These are phyloP conservation scores for Riptortus pedestris DNA, from an alignment of 1,140 invertebrate species.

Conservation along the genomic window DNA sequence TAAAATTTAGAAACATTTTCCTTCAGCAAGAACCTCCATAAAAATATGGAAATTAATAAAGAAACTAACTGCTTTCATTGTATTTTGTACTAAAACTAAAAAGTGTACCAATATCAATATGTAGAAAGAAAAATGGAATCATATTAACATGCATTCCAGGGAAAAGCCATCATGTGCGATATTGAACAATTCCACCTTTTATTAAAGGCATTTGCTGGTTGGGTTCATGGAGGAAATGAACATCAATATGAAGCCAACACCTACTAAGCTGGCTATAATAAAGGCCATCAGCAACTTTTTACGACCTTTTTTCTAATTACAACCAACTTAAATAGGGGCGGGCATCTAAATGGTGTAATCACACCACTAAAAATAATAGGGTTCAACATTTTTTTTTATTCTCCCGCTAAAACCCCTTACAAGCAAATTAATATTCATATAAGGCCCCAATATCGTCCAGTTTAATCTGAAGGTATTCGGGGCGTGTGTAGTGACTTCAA, in stretches of 20 bases:
- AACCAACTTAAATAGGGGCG: not conserved
- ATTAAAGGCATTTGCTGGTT: too few relatives aligned
- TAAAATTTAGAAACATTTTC: too few relatives aligned
- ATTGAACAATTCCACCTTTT: too few relatives aligned
- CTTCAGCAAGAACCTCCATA: too few relatives aligned
- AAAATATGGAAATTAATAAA: too few relatives aligned
- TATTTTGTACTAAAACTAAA: too few relatives aligned
- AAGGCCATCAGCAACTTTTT: constrained; percentile 13
- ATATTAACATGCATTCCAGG: too few relatives aligned
- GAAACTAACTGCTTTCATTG: too few relatives aligned
- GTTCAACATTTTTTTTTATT: not conserved
- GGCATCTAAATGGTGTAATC: constrained; percentile 1
- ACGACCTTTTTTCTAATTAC: not conserved
- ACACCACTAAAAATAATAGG: constrained; percentile 10
- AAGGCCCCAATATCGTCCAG: not conserved
- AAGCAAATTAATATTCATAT: constrained; percentile 14
- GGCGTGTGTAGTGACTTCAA: not conserved
- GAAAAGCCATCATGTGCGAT: too few relatives aligned
- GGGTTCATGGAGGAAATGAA: not conserved
- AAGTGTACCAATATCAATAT: too few relatives aligned
- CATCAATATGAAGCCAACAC: constrained; percentile 7
- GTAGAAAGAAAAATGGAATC: too few relatives aligned
- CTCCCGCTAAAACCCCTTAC: not conserved
- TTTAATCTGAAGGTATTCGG: constrained; percentile 9
- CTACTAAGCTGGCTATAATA: constrained; percentile 4